These are phyloP conservation scores for Gymnothorax reevesii DNA, from an alignment of 2,797 vertebrate genomes.

Conservation along the genomic window DNA sequence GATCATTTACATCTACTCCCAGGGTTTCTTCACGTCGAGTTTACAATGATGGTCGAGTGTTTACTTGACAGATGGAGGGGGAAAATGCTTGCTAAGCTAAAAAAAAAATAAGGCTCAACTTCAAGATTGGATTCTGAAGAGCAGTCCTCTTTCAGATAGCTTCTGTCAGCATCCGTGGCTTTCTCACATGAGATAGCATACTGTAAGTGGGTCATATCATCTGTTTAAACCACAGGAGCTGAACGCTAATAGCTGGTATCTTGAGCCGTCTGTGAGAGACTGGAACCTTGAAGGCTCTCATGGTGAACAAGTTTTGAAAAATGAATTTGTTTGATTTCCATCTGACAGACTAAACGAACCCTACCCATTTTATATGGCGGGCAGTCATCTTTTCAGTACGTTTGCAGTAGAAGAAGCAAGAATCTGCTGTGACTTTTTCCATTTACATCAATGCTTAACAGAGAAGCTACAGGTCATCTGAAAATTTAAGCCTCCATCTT, in stretches of 20 bases:
- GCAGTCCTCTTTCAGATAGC: slow-evolving; percentile 38
- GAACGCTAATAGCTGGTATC: slow-evolving; percentile 49
- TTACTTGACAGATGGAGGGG: slow-evolving; percentile 46
- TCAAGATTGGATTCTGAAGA: slow-evolving; percentile 51
- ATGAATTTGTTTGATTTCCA: too few species aligned
- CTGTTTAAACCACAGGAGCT: slow-evolving; percentile 60
- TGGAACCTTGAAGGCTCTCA: too few species aligned
- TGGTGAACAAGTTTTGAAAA: too few species aligned
- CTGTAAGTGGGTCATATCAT: slow-evolving; percentile 59
- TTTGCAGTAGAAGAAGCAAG: too few species aligned
- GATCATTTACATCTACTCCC: slow-evolving; percentile 38
- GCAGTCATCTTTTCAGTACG: too few species aligned
- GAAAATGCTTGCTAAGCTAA: slow-evolving; percentile 48
- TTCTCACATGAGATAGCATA: slow-evolving; percentile 33
- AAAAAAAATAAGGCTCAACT: slow-evolving; percentile 33
- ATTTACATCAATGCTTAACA: too few species aligned
- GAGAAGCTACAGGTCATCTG: too few species aligned
- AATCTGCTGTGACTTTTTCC: too few species aligned
- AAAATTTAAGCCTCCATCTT: too few species aligned
- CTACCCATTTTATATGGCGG: too few species aligned
- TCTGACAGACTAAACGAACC: too few species aligned
- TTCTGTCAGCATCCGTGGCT: slow-evolving; percentile 36
- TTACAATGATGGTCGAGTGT: slow-evolving; percentile 44
- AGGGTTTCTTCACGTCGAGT: slow-evolving; percentile 39
- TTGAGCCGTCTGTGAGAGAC: slow-evolving; percentile 62